Evolutionary conservation across 92 coral and sea anemone genomes (phyloP).

Genomic region (Parazoanthus swiftii): DNA sequence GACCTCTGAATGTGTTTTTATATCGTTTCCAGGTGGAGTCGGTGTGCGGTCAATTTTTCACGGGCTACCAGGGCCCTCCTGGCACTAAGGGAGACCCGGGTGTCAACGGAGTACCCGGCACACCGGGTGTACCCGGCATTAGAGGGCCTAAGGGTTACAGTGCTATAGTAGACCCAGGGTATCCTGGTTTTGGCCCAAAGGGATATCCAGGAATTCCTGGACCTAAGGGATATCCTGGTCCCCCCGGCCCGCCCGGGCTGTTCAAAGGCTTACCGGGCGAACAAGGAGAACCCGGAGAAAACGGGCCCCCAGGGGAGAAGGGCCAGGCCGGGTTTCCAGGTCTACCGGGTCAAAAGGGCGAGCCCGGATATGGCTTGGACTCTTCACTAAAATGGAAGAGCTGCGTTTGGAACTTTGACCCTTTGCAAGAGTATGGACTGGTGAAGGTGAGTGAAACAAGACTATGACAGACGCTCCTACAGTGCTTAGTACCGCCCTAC

Average conservation of each 20-base stretch:
- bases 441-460: constrained; percentile 46
- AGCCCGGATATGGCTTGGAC: constrained; percentile 52
- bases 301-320: constrained; percentile 53
- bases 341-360: constrained; percentile 61
- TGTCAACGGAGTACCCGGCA: constrained; percentile 54
- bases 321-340: constrained; percentile 73
- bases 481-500: too few species aligned
- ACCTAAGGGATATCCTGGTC: constrained; percentile 51
- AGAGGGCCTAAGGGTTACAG: constrained; percentile 64
- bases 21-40: constrained; percentile 46
- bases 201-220: constrained; percentile 63
- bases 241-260: constrained; percentile 47
- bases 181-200: constrained; percentile 53
- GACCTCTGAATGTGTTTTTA: not conserved
- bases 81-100: constrained; percentile 61
- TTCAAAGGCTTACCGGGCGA: constrained; percentile 53
- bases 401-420: constrained; percentile 72
- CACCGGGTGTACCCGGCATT: constrained; percentile 42
- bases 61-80: constrained; percentile 44
- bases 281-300: constrained; percentile 50
- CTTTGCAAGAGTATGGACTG: constrained; percentile 66
- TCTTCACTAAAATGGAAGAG: constrained; percentile 56
- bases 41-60: constrained; percentile 49
- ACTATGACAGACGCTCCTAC: too few species aligned
- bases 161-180: constrained; percentile 28